Conservation (phyloP, 2,797 vertebrate species). For the Podarcis lilfordi region DNA sequence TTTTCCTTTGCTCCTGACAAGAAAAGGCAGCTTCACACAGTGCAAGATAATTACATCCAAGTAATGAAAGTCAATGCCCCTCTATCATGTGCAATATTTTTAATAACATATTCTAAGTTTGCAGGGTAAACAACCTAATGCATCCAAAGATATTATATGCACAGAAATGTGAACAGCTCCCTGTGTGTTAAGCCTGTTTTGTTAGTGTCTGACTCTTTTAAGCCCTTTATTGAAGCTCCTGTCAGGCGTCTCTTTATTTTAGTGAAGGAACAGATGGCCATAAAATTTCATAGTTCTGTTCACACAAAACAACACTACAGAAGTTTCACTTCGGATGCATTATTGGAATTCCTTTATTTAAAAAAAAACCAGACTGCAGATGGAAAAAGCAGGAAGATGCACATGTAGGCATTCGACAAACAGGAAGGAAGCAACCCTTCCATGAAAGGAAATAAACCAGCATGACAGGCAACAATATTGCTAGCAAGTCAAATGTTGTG, state of each 20-base stretch:
- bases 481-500: background rate
- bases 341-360: slow-evolving; percentile 11
- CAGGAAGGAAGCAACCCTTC: slow-evolving; percentile 8
- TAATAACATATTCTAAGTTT: slow-evolving; percentile 65
- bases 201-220: slow-evolving; percentile 51
- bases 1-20: slow-evolving; percentile 69
- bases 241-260: slow-evolving; percentile 38
- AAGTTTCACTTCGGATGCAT: slow-evolving; percentile 41
- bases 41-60: slow-evolving; percentile 70
- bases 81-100: slow-evolving; percentile 63
- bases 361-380: slow-evolving; percentile 7
- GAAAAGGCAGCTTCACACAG: slow-evolving; percentile 67
- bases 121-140: slow-evolving; percentile 67
- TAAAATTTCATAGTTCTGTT: slow-evolving; percentile 47
- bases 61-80: slow-evolving; percentile 70
- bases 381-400: slow-evolving; percentile 22
- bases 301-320: slow-evolving; percentile 36
- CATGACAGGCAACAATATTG: background rate
- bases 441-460: background rate
- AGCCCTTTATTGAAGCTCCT: slow-evolving; percentile 45
- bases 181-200: slow-evolving; percentile 48
- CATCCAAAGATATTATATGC: slow-evolving; percentile 48
- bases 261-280: slow-evolving; percentile 50
- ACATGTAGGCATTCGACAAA: background rate
- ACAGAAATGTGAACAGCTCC: slow-evolving; percentile 51